A percentile compares a stretch with the other conserved stretches of the same genome.
These are phyloP conservation scores for Centropyge bicolor DNA, from an alignment of 2,797 vertebrate species.

Conservation along the genomic window DNA sequence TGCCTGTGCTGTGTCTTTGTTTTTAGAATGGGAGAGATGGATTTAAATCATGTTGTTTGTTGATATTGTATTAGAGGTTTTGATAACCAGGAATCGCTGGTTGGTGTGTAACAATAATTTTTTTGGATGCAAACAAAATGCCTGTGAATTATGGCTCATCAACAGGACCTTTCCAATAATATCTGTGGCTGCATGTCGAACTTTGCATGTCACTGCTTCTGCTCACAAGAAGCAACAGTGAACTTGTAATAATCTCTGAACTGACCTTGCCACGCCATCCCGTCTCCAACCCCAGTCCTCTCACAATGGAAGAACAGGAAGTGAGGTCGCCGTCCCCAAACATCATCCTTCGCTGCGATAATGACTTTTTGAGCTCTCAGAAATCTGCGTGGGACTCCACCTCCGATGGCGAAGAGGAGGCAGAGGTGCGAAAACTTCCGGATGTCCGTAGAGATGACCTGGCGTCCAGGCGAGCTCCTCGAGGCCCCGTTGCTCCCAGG, in stretches of 20 bases:
- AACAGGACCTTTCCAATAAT: not conserved
- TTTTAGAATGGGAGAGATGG: not conserved
- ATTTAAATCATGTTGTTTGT: not conserved
- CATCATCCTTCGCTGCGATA: slow-evolving; percentile 91
- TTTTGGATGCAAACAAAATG: slow-evolving; percentile 6
- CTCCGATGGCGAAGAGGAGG: slow-evolving; percentile 83
- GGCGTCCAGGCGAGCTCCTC: slow-evolving; percentile 84
- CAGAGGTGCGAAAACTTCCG: slow-evolving; percentile 85
- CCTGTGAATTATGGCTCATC: slow-evolving; percentile 39
- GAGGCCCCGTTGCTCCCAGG: slow-evolving; percentile 60
- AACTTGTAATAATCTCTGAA: slow-evolving; percentile 33
- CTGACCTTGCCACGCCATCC: slow-evolving; percentile 48
- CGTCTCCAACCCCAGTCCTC: slow-evolving; percentile 69
- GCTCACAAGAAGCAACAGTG: slow-evolving; percentile 4
- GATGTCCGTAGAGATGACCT: slow-evolving; percentile 95
- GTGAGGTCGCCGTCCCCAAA: slow-evolving; percentile 78
- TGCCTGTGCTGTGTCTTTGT: slow-evolving; percentile 9
- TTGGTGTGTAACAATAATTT: not conserved
- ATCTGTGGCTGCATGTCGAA: slow-evolving; percentile 14
- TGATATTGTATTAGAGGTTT: slow-evolving; percentile 12
- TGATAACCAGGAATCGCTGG: not conserved
- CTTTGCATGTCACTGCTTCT: slow-evolving; percentile 35
- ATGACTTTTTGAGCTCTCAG: slow-evolving; percentile 86
- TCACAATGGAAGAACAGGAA: slow-evolving; percentile 82
- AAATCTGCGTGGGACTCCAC: slow-evolving; percentile 84